Conservation (phyloP, 2,888 invertebrate species). For the Polyommatus iphigenia region DNA sequence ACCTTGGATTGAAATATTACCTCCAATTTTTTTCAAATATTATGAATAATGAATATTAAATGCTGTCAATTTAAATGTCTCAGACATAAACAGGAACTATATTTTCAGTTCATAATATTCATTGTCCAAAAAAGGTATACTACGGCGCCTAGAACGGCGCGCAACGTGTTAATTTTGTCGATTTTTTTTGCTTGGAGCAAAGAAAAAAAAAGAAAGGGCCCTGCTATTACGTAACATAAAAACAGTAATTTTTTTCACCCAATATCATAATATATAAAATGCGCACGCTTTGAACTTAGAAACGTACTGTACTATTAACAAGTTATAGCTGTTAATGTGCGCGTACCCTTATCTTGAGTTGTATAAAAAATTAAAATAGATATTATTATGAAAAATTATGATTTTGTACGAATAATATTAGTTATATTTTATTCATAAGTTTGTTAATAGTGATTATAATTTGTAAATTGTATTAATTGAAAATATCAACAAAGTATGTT, state of each 20-base stretch:
- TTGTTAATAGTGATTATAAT: not conserved
- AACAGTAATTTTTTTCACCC: not conserved
- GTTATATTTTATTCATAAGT: slow-evolving; percentile 22
- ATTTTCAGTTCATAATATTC: too few species aligned
- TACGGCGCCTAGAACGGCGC: too few species aligned
- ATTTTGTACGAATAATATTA: slow-evolving; percentile 24
- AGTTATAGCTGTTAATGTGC: slow-evolving; percentile 5
- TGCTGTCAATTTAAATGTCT: too few species aligned
- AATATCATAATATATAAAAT: slow-evolving; percentile 8
- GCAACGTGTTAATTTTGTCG: not conserved
- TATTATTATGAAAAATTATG: not conserved
- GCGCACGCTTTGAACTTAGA: slow-evolving; percentile 21
- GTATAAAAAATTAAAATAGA: not conserved
- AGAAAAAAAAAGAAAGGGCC: not conserved
- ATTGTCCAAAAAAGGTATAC: too few species aligned
- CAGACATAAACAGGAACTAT: too few species aligned
- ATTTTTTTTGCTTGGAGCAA: not conserved
- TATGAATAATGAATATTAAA: too few species aligned
- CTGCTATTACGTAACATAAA: not conserved
- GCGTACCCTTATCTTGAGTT: slow-evolving; percentile 20
- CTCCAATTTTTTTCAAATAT: too few species aligned
- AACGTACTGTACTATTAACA: not conserved
- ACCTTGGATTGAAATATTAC: too few species aligned
- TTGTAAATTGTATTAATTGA: slow-evolving; percentile 19
- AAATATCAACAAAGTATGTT: slow-evolving; percentile 7